Evolutionary conservation across 2,888 invertebrate genomes (phyloP).

Genomic region (Apantesis nais): DNA sequence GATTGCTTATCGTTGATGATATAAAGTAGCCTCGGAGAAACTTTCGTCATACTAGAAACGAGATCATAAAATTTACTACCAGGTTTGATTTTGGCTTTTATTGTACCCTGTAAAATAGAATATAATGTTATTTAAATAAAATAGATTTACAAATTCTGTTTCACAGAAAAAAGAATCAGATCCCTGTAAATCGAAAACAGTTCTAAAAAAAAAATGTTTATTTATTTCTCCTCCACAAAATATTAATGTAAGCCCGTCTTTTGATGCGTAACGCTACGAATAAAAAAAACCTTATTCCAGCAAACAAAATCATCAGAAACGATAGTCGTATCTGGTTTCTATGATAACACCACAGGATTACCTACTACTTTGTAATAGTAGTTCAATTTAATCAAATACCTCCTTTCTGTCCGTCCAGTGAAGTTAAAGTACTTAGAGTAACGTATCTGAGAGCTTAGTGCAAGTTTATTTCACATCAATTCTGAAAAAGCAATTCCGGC

Average conservation of each 20-base stretch:
- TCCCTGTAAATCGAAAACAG: no score
- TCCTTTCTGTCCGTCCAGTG: no score
- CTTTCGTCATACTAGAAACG: slow-evolving; percentile 54
- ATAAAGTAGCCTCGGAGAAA: slow-evolving; percentile 68
- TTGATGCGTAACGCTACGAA: no score
- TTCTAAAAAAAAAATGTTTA: no score
- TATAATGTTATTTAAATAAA: neutral
- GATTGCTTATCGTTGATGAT: slow-evolving; percentile 62
- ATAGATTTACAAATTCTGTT: neutral
- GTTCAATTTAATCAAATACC: no score
- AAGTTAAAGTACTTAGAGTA: neutral
- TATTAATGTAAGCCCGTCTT: neutral
- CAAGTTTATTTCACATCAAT: no score
- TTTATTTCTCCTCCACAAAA: no score
- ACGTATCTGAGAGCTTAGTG: no score
- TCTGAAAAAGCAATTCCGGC: no score
- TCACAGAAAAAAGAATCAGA: no score
- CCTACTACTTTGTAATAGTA: neutral
- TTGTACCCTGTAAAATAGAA: slow-evolving; percentile 54
- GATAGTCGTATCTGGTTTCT: neutral
- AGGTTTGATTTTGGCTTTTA: slow-evolving; percentile 59
- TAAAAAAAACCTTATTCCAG: no score
- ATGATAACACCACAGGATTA: neutral
- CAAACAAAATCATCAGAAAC: neutral
- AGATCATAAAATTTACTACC: slow-evolving; percentile 64